Evolutionary conservation across 2,113 vertebrate genomes (phyloP), one percentile per base, ranked within the genome.

Genomic region (Seriola quinqueradiata): DNA sequence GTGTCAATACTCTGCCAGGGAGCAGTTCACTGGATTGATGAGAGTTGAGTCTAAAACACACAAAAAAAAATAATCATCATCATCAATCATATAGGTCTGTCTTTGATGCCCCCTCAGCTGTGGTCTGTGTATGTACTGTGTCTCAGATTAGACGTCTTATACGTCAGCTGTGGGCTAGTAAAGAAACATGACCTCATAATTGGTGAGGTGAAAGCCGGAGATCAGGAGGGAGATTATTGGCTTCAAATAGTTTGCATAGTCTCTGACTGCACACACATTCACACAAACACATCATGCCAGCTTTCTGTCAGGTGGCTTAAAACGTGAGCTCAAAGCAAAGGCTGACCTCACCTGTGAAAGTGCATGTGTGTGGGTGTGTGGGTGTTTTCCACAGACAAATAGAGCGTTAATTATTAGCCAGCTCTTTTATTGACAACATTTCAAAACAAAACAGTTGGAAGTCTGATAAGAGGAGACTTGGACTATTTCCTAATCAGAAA

Each of bases 181-280:
- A 21, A 80, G 82, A 86, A 81, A 86, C 77, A 50, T 7, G 48
- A 84, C 83, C 80, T 89, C 75, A 71, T 75, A 87, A 68, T 23
- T 71, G 73, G 61, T 46, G 61, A 82, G 71, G 81, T 81, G 77
- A 79, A 52, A 61, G 58, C 72, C 60, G 70, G 81, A 86, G 90
- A 91, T 91, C 87, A 87, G 75, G 46, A 77, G 86, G 63, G 59
- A 87, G 93, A 93, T 92, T 93, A 93, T 70, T 83, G 81, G 77
- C 90, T 90, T 79, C 86, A 89, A 89, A 91, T 87, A 86, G 81
- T 74, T 36, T 72, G 50, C 17, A 5, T 69, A 25, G 67, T 36
- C 68, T 54, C 70, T 55, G 50, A 40, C 61, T 17, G 2, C 10
- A 16, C 42, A 28, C 12, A 19, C 68, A 17, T 21, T 21, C 55